Conservation (phyloP, 2,113 vertebrate species). For the Poecilia latipinna region DNA sequence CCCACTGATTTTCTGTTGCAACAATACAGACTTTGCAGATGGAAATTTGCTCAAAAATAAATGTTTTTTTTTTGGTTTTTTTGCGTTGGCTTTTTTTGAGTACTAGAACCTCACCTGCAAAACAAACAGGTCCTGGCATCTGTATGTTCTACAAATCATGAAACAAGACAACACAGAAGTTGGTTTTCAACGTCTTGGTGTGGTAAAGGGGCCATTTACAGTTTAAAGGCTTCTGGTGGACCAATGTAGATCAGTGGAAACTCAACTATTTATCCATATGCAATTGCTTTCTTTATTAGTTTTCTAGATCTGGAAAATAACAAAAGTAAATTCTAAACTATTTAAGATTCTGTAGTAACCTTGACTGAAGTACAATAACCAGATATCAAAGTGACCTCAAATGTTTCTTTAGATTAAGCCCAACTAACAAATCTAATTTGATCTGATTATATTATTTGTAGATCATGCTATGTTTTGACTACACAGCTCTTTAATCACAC, state of each 20-base stretch:
- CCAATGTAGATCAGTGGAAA: too few species aligned
- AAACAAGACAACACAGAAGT: too few species aligned
- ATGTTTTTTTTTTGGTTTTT: background rate
- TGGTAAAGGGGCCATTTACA: too few species aligned
- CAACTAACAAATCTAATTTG: conserved; percentile 4
- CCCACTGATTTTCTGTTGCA: too few species aligned
- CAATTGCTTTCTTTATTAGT: background rate
- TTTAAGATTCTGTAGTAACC: background rate
- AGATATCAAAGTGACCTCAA: background rate
- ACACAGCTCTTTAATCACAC: conserved; percentile 7
- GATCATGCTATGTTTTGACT: conserved; percentile 1
- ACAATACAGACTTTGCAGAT: too few species aligned
- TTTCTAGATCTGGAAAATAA: background rate
- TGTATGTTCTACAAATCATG: too few species aligned
- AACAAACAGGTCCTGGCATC: too few species aligned
- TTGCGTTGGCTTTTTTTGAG: background rate
- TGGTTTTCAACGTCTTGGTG: too few species aligned
- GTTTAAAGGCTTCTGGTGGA: too few species aligned
- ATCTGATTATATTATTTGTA: background rate
- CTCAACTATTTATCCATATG: too few species aligned
- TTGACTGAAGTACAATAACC: background rate
- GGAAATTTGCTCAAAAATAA: too few species aligned
- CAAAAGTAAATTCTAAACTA: background rate
- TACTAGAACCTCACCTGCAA: too few species aligned
- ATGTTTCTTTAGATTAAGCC: background rate